Evolutionary conservation across 2,113 vertebrate genomes (phyloP).

Genomic region (Zingel zingel): DNA sequence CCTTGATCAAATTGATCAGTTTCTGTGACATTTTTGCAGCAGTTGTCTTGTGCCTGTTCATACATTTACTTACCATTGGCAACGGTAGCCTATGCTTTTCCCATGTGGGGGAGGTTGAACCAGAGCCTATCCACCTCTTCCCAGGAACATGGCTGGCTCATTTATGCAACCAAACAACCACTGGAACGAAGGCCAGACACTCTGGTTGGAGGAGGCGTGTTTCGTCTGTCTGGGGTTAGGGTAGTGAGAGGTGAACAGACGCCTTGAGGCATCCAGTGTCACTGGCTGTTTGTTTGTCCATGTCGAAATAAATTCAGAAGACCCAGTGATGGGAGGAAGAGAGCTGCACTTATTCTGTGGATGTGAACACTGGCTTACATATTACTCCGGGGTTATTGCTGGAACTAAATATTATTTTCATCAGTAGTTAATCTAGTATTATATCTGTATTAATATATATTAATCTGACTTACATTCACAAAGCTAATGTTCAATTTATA

Average conservation of each 20-base stretch:
- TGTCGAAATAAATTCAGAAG: conserved; percentile 49
- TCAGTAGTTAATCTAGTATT: not conserved
- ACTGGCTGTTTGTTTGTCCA: conserved; percentile 60
- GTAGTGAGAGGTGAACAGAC: conserved; percentile 62
- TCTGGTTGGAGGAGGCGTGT: conserved; percentile 43
- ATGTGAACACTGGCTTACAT: not conserved
- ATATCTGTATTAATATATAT: no score
- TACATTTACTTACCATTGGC: not conserved
- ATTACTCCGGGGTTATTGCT: not conserved
- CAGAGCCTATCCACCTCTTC: conserved; percentile 18
- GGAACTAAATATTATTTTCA: not conserved
- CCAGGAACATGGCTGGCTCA: conserved; percentile 11
- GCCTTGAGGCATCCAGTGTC: conserved; percentile 61
- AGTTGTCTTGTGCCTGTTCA: not conserved
- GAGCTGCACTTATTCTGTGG: conserved; percentile 11
- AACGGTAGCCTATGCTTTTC: conserved; percentile 6
- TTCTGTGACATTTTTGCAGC: conserved; percentile 4
- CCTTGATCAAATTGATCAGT: not conserved
- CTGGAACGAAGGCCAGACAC: conserved; percentile 53
- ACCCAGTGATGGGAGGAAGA: conserved; percentile 10
- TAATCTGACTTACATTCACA: not conserved
- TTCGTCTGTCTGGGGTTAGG: conserved; percentile 63
- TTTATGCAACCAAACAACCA: conserved; percentile 47
- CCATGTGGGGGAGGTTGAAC: conserved; percentile 20
- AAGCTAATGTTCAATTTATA: not conserved